Conservation (phyloP, 2,797 vertebrate species). For the Mastacembelus armatus region DNA sequence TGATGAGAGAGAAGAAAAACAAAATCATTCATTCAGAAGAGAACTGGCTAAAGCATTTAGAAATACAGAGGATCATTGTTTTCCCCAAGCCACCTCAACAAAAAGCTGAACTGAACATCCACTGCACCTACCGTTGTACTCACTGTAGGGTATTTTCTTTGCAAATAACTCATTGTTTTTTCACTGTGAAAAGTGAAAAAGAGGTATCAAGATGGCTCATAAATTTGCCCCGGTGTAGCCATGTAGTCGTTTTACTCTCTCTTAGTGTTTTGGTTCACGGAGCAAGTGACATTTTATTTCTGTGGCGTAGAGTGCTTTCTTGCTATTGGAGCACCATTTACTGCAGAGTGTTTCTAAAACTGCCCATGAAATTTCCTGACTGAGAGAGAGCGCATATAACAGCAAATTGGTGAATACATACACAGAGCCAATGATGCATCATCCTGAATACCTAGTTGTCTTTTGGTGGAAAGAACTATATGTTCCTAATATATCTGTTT, state of each 20-base stretch:
- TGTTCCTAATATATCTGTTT: no score
- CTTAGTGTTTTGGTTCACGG: slow-evolving; percentile 46
- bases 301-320: slow-evolving; percentile 3
- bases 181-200: slow-evolving; percentile 38
- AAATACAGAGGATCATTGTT: slow-evolving; percentile 22
- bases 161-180: slow-evolving; percentile 56
- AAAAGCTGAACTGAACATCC: slow-evolving; percentile 11
- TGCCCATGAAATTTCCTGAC: slow-evolving; percentile 24
- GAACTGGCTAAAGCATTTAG: slow-evolving; percentile 16
- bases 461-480: no score
- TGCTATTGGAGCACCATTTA: slow-evolving; percentile 24
- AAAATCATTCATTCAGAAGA: slow-evolving; percentile 9
- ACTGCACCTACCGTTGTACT: slow-evolving; percentile 20
- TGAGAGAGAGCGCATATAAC: neutral
- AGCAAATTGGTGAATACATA: neutral
- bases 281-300: slow-evolving; percentile 52
- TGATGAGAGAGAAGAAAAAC: slow-evolving; percentile 6
- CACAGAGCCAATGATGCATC: slow-evolving; percentile 1
- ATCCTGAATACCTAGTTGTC: no score
- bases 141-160: slow-evolving; percentile 18
- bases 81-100: slow-evolving; percentile 13
- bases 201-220: slow-evolving; percentile 40
- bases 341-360: slow-evolving; percentile 27
- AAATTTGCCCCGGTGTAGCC: slow-evolving; percentile 58
- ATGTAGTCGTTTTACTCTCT: slow-evolving; percentile 51